A percentile compares a stretch with the other conserved stretches of the same genome.
These are phyloP conservation scores for Octopus bimaculoides DNA, from an alignment of 1,140 invertebrate species.

Conservation along the genomic window DNA sequence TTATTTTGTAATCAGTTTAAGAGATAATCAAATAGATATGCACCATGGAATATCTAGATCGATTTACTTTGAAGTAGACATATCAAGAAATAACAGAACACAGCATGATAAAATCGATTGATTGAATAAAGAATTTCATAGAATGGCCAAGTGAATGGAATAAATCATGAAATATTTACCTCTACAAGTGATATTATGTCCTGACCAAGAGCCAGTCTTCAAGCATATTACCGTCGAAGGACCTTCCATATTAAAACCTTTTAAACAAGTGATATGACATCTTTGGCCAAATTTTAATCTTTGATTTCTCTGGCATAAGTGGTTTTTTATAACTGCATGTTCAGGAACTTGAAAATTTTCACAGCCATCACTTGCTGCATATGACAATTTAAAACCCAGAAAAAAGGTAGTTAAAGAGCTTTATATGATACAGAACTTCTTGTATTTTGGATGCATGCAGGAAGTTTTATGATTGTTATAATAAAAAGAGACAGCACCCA, in stretches of 20 bases:
- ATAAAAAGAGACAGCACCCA: too few relatives aligned
- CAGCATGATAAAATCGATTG: not conserved
- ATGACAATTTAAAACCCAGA: not conserved
- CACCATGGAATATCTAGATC: not conserved
- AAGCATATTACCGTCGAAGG: not conserved
- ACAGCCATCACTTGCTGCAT: not conserved
- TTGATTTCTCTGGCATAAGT: not conserved
- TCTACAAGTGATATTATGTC: not conserved
- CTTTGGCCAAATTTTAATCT: not conserved
- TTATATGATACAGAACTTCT: not conserved
- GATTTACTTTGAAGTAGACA: not conserved
- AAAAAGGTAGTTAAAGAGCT: not conserved
- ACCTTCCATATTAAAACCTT: not conserved
- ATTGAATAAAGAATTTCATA: not conserved
- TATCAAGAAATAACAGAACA: not conserved
- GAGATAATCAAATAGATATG: not conserved
- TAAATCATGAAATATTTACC: not conserved
- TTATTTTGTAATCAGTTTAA: not conserved
- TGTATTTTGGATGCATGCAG: not conserved
- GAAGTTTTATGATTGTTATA: too few relatives aligned
- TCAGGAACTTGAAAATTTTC: not conserved
- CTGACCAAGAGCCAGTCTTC: conserved; percentile 1
- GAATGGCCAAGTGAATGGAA: not conserved
- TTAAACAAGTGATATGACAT: not conserved
- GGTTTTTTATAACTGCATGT: not conserved